phyloP scores from a whole-genome alignment of 2,888 invertebrate genomes.

The Apotomis turbidana region DNA sequence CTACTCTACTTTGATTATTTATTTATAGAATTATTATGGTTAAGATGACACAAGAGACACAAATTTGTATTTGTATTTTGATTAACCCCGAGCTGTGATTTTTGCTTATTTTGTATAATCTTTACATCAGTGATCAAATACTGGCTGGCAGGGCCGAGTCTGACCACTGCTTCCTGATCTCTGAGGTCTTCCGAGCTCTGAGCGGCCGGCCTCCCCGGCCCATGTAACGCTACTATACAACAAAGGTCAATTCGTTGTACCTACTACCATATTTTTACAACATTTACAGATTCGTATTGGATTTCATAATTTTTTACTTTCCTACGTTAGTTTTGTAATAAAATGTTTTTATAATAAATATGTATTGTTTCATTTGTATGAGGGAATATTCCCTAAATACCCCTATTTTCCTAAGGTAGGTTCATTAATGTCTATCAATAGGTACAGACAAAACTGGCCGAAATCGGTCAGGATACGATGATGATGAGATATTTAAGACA shows the following conservation, averaged over 20 bases:
- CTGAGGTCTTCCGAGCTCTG: constrained; percentile 58
- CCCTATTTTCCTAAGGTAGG: too few species aligned
- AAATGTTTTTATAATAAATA: constrained; percentile 78
- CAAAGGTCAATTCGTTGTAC: constrained; percentile 28
- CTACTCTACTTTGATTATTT: constrained; percentile 80
- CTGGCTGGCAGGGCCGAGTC: constrained; percentile 11
- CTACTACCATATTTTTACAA: constrained; percentile 73
- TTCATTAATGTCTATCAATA: too few species aligned
- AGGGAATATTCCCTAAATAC: not conserved
- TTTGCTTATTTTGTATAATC: constrained; percentile 77
- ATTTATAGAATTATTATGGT: constrained; percentile 76
- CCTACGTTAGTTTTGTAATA: constrained; percentile 83
- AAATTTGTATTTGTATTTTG: constrained; percentile 78
- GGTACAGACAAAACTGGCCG: too few species aligned
- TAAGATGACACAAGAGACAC: constrained; percentile 75
- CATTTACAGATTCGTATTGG: constrained; percentile 80
- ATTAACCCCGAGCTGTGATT: constrained; percentile 83
- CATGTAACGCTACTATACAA: constrained; percentile 12
- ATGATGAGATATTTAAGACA: too few species aligned
- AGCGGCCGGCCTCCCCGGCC: constrained; percentile 19
- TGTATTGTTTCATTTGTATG: constrained; percentile 25
- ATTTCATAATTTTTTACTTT: constrained; percentile 83
- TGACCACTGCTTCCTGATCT: constrained; percentile 46
- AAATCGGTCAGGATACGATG: too few species aligned
- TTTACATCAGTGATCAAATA: constrained; percentile 46